These are phyloP conservation scores for Catharus fuscescens DNA, from an alignment of 2,113 vertebrate species.

Conservation along the genomic window DNA sequence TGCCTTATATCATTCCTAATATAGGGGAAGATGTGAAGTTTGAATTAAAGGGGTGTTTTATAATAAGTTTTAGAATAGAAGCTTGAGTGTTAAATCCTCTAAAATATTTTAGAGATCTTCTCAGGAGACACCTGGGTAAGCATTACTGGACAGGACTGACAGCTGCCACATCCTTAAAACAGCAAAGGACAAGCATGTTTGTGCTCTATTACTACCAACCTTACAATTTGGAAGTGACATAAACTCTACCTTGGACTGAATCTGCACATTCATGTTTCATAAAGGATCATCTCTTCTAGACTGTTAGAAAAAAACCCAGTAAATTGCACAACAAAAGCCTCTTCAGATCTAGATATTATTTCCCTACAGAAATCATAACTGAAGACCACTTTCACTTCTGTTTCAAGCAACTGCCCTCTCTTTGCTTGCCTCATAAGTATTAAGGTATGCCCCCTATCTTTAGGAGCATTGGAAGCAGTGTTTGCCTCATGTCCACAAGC, in stretches of 20 bases:
- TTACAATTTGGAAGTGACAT: not conserved
- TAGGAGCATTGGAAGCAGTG: not conserved
- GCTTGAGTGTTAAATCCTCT: not conserved
- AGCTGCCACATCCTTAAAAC: not conserved
- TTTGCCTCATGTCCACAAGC: conserved; percentile 40
- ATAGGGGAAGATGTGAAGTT: not conserved
- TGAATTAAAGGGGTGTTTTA: not conserved
- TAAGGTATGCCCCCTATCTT: not conserved
- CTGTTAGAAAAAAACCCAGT: not conserved
- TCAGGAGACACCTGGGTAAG: not conserved
- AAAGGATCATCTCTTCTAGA: not conserved
- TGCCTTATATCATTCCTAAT: not conserved
- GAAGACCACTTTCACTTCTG: not conserved
- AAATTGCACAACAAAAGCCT: not conserved
- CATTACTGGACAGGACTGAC: not conserved
- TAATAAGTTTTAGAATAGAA: not conserved
- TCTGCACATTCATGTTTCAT: not conserved
- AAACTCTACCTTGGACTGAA: not conserved
- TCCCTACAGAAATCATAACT: not conserved
- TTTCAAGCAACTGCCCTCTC: not conserved
- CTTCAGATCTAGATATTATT: not conserved
- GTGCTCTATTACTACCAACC: not conserved
- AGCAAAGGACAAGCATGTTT: not conserved
- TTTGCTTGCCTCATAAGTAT: not conserved
- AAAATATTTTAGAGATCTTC: not conserved